These are phyloP conservation scores for Dysmachus trigonus DNA, from an alignment of 2,888 invertebrate species.

Conservation along the genomic window DNA sequence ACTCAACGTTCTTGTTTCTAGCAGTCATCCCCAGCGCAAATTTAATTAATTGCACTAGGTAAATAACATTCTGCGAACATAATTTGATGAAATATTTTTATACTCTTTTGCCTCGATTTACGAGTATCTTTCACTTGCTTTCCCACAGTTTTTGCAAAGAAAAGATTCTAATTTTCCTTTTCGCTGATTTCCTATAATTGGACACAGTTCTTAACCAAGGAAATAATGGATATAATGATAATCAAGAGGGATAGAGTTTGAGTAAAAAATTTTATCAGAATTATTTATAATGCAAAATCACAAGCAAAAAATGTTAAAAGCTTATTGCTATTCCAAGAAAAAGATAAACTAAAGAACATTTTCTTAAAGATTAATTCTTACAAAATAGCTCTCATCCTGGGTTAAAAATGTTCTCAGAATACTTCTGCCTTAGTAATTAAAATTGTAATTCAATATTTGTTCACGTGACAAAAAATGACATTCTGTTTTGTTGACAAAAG, in stretches of 20 bases:
- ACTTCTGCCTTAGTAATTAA: not conserved
- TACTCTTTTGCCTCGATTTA: not conserved
- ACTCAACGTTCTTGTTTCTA: not conserved
- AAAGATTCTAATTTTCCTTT: not conserved
- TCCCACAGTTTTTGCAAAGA: not conserved
- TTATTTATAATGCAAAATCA: not conserved
- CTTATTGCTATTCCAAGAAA: not conserved
- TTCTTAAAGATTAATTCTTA: not conserved
- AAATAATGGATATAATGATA: not conserved
- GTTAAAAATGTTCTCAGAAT: not conserved
- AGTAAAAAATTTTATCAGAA: not conserved
- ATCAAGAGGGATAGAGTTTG: not conserved
- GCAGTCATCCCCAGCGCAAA: not conserved
- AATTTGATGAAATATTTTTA: conserved; percentile 4
- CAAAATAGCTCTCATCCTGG: not conserved
- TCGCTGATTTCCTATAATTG: not conserved
- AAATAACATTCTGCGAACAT: not conserved
- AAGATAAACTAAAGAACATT: not conserved
- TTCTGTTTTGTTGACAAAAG: no score
- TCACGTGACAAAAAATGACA: no score
- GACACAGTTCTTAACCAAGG: not conserved
- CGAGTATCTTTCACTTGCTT: not conserved
- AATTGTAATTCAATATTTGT: no score
- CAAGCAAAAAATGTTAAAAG: not conserved
- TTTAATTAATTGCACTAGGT: conserved; percentile 30